These are phyloP conservation scores for Eriocheir sinensis DNA, from an alignment of 1,140 invertebrate genomes.

Conservation along the genomic window DNA sequence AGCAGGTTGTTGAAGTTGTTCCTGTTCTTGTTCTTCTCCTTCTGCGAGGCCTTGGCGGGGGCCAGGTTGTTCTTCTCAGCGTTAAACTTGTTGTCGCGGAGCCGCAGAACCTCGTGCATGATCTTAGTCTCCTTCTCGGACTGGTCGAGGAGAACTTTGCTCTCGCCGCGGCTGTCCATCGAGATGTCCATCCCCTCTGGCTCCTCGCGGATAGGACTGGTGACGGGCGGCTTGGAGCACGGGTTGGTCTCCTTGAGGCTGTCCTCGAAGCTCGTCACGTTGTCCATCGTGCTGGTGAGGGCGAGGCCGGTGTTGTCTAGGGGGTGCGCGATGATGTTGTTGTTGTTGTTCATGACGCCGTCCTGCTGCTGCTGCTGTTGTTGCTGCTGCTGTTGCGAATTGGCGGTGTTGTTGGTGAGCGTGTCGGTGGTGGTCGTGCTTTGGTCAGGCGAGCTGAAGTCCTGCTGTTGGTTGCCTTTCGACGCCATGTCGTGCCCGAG, in stretches of 20 bases:
- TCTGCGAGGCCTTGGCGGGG: conserved; percentile 57
- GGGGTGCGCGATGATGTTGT: conserved; percentile 67
- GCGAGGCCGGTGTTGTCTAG: conserved; percentile 71
- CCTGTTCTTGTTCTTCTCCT: conserved; percentile 76
- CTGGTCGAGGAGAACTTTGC: conserved; percentile 78
- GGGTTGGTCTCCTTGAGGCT: conserved; percentile 80
- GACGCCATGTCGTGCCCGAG: conserved; percentile 61
- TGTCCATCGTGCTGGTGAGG: conserved; percentile 77
- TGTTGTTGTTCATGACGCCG: conserved; percentile 75
- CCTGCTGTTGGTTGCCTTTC: conserved; percentile 66
- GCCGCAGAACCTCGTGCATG: conserved; percentile 69
- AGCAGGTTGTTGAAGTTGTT: conserved; percentile 72
- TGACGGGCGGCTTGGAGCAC: conserved; percentile 79
- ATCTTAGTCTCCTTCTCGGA: conserved; percentile 78
- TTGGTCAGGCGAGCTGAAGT: conserved; percentile 53
- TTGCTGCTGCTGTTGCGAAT: conserved; percentile 64
- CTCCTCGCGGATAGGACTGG: conserved; percentile 78
- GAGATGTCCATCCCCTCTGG: conserved; percentile 79
- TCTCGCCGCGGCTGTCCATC: conserved; percentile 78
- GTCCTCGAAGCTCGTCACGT: conserved; percentile 80
- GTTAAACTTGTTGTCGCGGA: conserved; percentile 72
- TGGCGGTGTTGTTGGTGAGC: conserved; percentile 64
- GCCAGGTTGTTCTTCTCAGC: conserved; percentile 69
- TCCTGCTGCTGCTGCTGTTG: conserved; percentile 76
- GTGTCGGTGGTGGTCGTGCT: conserved; percentile 65